Conservation (phyloP, 2,888 invertebrate species). For the Athetis lepigone region DNA sequence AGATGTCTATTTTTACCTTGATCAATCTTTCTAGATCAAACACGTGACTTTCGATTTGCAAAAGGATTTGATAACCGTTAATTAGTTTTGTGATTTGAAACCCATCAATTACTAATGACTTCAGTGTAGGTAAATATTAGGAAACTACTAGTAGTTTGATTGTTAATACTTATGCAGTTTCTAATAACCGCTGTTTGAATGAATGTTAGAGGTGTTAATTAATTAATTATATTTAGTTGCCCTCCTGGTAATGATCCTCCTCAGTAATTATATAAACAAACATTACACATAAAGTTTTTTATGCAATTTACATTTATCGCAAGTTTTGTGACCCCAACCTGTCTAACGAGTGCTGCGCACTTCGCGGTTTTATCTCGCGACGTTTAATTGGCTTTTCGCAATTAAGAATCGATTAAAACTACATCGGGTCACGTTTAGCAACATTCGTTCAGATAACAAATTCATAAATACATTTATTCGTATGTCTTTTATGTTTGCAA, state of each 20-base stretch:
- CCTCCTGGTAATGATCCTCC: not conserved
- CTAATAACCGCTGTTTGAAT: not conserved
- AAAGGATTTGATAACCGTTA: slow-evolving; percentile 40
- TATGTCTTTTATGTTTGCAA: slow-evolving; percentile 65
- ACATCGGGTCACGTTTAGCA: slow-evolving; percentile 84
- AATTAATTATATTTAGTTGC: not conserved
- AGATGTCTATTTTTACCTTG: not conserved
- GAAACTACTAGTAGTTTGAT: slow-evolving; percentile 21
- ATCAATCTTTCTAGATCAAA: slow-evolving; percentile 19
- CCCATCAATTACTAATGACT: slow-evolving; percentile 47
- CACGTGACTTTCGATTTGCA: slow-evolving; percentile 47
- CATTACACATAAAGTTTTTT: not conserved
- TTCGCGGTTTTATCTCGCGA: slow-evolving; percentile 83
- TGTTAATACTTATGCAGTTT: not conserved
- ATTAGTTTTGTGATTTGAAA: slow-evolving; percentile 48
- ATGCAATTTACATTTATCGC: slow-evolving; percentile 72
- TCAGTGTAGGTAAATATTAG: slow-evolving; percentile 36
- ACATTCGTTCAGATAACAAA: slow-evolving; percentile 77
- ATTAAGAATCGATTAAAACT: slow-evolving; percentile 88
- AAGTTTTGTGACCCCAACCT: slow-evolving; percentile 67
- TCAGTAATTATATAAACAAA: too few species aligned
- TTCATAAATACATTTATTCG: slow-evolving; percentile 53
- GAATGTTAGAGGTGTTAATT: not conserved
- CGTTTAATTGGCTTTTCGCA: slow-evolving; percentile 85
- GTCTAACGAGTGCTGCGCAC: slow-evolving; percentile 75